Evolutionary conservation across 2,113 vertebrate genomes (phyloP), one percentile per base, ranked within the genome.

Genomic region (Myocastor coypus): DNA sequence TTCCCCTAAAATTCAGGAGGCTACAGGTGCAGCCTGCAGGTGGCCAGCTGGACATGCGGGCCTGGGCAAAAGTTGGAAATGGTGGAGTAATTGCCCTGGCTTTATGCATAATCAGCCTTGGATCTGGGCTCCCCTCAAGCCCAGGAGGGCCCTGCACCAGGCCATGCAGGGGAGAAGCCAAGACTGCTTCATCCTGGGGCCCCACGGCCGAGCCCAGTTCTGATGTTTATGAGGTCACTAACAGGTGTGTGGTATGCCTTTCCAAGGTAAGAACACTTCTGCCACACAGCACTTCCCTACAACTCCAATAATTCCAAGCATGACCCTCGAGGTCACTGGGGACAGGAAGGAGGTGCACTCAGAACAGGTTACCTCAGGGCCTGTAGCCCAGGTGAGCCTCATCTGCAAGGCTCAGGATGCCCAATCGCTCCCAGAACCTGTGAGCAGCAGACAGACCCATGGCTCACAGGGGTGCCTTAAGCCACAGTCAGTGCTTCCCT

Each of bases 1-100:
- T 28, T 37, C 52, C 24, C 3, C 11, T 61, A 50, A 80, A 40
- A 88, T 12, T 16, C n/a, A 40, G 20, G 26, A 78, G 75, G 42
- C 75, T 0, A 0, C 0, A 8, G 16, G 3, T 32, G 2, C 14
- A 7, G 6, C 55, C 55, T 57, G 55, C 17, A 16, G 5, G 6
- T 7, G 40, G 71, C n/a, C 32, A 32, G 34, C 19, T 50, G 24
- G 2, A 69, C 7, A 12, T 19, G n/a, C 17, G 64, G 66, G 80
- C 5, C n/a, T 55, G 42, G 4, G 20, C 34, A 37, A 20, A 40
- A 32, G 52, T 66, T 5, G 52, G 37, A 91, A 91, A 40, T 12
- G 30, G 30, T 52, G 3, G 77, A n/a, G 63, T 26, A 52, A 69
- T 55, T 50, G 55, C 64, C 52, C 61, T 32, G 17, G 75, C 52